phyloP scores from a whole-genome alignment of 2,797 vertebrate species.

The Enteromius viviparus region DNA sequence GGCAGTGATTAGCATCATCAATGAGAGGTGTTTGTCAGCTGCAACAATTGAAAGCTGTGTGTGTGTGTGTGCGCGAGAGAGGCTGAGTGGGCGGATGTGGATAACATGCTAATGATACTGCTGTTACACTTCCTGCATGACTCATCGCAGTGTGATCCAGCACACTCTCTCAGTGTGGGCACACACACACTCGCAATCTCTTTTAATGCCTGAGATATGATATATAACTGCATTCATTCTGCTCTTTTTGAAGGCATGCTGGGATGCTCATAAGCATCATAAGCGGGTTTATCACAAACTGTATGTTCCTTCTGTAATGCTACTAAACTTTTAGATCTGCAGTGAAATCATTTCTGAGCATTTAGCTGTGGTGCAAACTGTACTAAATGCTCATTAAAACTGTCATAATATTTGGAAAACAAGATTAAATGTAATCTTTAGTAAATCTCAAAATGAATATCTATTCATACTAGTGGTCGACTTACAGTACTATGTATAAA shows the following conservation, averaged over 20 bases:
- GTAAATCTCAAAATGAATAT: not conserved
- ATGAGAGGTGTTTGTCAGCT: slow-evolving; percentile 51
- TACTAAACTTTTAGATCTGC: not conserved
- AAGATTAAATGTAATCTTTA: not conserved
- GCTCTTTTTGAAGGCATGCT: slow-evolving; percentile 45
- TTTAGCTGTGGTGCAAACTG: not conserved
- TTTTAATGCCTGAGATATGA: slow-evolving; percentile 27
- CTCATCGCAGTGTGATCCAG: slow-evolving; percentile 75
- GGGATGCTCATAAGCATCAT: slow-evolving; percentile 31
- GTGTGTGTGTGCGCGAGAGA: slow-evolving; percentile 68
- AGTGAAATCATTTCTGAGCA: not conserved
- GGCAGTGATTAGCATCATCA: slow-evolving; percentile 51
- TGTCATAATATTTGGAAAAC: not conserved
- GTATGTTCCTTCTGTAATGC: not conserved
- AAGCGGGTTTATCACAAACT: not conserved
- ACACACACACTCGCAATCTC: slow-evolving; percentile 49
- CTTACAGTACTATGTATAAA: too few species aligned
- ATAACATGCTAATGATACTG: slow-evolving; percentile 79
- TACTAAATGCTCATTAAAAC: not conserved
- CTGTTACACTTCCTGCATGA: slow-evolving; percentile 76
- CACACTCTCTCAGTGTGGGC: slow-evolving; percentile 71
- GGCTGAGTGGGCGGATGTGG: slow-evolving; percentile 74
- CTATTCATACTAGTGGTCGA: not conserved
- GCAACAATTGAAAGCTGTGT: slow-evolving; percentile 59
- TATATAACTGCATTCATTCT: slow-evolving; percentile 42